Percentiles rank a stretch among this genome's conserved stretches.
Conservation (phyloP, 2,888 invertebrate species). For the Unio delphinus region DNA sequence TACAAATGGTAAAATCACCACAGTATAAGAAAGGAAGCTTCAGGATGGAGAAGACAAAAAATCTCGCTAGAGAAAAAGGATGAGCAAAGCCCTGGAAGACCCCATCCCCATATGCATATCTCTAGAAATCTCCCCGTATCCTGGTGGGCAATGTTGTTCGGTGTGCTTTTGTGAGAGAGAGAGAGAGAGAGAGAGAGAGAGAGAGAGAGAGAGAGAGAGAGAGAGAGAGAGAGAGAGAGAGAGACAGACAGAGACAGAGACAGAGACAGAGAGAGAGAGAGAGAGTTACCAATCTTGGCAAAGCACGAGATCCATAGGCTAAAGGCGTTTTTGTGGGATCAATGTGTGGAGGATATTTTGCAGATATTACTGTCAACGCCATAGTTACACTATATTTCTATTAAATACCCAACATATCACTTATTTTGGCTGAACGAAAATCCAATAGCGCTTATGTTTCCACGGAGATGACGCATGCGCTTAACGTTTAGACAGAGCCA, state of each 20-base stretch:
- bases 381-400: constrained; percentile 39
- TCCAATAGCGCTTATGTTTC: no score
- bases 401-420: constrained; percentile 2
- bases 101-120: no score
- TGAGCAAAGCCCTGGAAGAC: no score
- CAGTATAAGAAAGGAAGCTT: no score
- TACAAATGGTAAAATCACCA: no score
- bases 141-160: neutral
- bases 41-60: no score
- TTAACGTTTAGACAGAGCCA: no score
- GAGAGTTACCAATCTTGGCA: constrained; percentile 67
- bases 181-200: neutral
- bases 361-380: constrained; percentile 69
- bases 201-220: constrained; percentile 2
- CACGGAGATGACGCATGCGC: no score
- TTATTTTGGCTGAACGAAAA: neutral
- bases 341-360: constrained; percentile 70
- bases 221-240: constrained; percentile 11
- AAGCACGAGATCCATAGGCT: constrained; percentile 70
- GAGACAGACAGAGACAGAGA: neutral
- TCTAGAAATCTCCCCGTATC: no score
- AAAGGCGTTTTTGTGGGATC: constrained; percentile 69
- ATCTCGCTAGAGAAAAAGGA: no score
- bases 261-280: constrained; percentile 1
- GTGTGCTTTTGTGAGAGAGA: neutral